Evolutionary conservation across 1,140 invertebrate genomes (phyloP), one percentile per base, ranked within the genome.

Genomic region (Drosophila pseudoobscura): DNA sequence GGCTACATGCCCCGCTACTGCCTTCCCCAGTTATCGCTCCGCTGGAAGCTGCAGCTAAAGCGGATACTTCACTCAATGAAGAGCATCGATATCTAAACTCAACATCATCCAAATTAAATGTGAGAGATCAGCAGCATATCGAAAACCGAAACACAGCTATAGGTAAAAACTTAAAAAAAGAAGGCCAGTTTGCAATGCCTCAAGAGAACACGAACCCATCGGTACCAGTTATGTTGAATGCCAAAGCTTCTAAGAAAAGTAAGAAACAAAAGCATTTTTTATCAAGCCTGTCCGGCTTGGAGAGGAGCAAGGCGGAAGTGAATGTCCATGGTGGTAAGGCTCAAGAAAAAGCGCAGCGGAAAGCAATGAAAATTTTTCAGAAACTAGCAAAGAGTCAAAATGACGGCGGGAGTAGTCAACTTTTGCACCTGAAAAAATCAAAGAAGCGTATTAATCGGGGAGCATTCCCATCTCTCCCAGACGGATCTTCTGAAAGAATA

Each of bases 321-420:
- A 29, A 24, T 20, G 45, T 76, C 5, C 8, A 22, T 2, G 51
- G 24, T 53, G 44, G 41, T 4, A 89, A 89, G 46, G 43, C 54
- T 1, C 44, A 74, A 2, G 85, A 89, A 3, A 91, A 89, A 47
- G 68, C 75, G 2, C 75, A 84, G 5, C 46, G 71, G 5, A 91
- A 78, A 49, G 75, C 70, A 13, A 50, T 91, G 6, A 91, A 88
- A 75, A 69, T 88, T 8, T 73, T 59, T 49, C 85, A 89, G 50
- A 91, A 85, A 52, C 39, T 75, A 2, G 52, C 79, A 8, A 89
- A 74, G 20, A 66, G n/a, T 29, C 64, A 77, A 26, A 31, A 8
- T 20, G 47, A 69, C 1, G 7, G 24, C 5, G 53, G 47, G 11
- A 52, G 13, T 35, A 39, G 26, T 15, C 17, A 56, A 31, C 20